Evolutionary conservation across 2,113 vertebrate species (phyloP).

Genomic region (Thryonomys swinderianus): DNA sequence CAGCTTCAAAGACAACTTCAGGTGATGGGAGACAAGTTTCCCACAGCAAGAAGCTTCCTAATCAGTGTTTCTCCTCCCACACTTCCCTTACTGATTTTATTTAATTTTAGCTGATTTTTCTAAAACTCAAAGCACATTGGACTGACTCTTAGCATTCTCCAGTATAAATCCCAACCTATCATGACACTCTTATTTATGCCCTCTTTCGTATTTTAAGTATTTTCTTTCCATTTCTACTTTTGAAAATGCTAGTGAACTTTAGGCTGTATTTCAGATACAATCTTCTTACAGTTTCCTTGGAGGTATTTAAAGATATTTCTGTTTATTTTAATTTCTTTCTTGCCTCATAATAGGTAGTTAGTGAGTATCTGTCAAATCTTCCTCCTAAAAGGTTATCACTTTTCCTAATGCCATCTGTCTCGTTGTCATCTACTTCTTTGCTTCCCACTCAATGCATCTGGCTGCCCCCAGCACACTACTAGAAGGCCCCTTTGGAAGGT

Average conservation of each 20-base stretch:
- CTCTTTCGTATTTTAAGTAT: neutral
- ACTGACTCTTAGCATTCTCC: neutral
- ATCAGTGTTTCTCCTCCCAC: neutral
- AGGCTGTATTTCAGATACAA: neutral
- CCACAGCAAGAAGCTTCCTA: neutral
- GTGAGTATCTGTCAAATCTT: neutral
- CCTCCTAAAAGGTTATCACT: neutral
- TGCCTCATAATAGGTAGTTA: neutral
- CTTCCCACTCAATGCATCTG: neutral
- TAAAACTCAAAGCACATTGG: neutral
- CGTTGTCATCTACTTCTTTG: neutral
- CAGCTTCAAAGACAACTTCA: neutral
- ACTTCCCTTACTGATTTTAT: neutral
- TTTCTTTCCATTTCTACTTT: neutral
- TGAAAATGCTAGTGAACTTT: neutral
- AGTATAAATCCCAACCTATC: neutral
- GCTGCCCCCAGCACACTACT: neutral
- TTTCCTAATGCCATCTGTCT: neutral
- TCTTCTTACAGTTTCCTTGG: neutral
- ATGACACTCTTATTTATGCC: neutral
- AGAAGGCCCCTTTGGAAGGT: neutral
- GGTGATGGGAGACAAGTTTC: neutral
- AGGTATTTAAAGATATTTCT: neutral
- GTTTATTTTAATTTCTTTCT: neutral
- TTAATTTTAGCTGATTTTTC: slow-evolving; percentile 30